Percentiles rank a stretch among this genome's conserved stretches.
phyloP scores from a whole-genome alignment of 1,140 invertebrate genomes.

The Calliopsis andreniformis region DNA sequence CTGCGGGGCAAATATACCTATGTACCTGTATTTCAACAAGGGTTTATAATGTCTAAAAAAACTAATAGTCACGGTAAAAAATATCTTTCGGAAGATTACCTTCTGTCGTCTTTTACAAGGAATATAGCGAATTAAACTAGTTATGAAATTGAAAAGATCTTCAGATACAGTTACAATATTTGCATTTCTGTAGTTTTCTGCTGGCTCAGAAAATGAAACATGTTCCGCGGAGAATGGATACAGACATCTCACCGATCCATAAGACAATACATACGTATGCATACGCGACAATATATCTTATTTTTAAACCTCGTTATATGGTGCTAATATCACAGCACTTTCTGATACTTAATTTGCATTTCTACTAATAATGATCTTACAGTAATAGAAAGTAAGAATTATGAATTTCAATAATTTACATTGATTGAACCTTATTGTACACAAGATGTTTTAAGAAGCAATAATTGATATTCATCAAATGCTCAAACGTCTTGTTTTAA shows the following conservation, averaged over 20 bases:
- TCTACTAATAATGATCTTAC: neutral
- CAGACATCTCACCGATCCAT: neutral
- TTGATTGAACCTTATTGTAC: neutral
- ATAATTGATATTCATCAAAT: slow-evolving; percentile 45
- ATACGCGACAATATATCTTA: neutral
- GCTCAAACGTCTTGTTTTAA: slow-evolving; percentile 16
- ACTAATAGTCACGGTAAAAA: slow-evolving; percentile 25
- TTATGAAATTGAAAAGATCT: slow-evolving; percentile 28
- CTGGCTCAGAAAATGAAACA: slow-evolving; percentile 44
- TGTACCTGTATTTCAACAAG: slow-evolving; percentile 91
- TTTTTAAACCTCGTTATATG: slow-evolving; percentile 3
- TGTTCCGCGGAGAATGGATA: slow-evolving; percentile 2
- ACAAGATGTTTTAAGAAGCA: neutral
- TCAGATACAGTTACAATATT: neutral
- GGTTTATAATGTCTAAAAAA: slow-evolving; percentile 84
- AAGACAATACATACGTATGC: slow-evolving; percentile 31
- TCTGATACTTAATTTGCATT: slow-evolving; percentile 22
- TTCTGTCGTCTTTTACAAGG: slow-evolving; percentile 19
- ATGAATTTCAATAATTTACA: slow-evolving; percentile 13
- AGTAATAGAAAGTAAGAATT: neutral
- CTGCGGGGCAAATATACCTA: slow-evolving; percentile 83
- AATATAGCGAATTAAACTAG: slow-evolving; percentile 9
- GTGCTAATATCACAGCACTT: neutral
- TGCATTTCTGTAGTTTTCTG: slow-evolving; percentile 42
- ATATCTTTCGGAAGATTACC: neutral